Evolutionary conservation across 2,888 invertebrate species (phyloP), one percentile per base, ranked within the genome.

Genomic region (Mythimna pallens): DNA sequence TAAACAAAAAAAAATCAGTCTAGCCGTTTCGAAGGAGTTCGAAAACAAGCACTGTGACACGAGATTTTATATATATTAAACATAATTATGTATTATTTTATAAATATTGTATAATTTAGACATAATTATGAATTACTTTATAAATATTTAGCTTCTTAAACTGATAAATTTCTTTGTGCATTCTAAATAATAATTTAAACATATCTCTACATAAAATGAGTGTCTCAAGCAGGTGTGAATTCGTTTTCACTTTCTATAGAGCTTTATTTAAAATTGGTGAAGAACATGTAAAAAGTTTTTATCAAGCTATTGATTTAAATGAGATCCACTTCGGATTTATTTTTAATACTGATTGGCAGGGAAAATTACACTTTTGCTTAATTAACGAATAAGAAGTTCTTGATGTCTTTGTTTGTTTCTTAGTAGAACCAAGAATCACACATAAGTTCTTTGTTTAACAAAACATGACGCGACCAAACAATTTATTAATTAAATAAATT

Each of bases 231-330:
- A 50, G 30, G 20, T 69, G 12, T 47, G 14, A 55, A 50, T 14
- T 3, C 20, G 9, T 34, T 75, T 77, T 78, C 78, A 72, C 72
- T 76, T 72, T 76, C 30, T n/a, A 20, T 47, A 17, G 25, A 63
- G 36, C 20, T 71, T 63, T 30, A 30, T 30, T 43, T 59, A 65
- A 58, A 57, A 58, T 14, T 0, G 14, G 20, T 10, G 12, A 34
- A 64, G 50, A 25, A 34, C 3, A 20, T 43, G 1, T 30, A 36
- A 12, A 47, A 58, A n/a, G 3, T 17, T 34, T 69, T 9, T 20
- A 40, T 40, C 6, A 40, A 52, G 12, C n/a, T 7, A 55, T 17
- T 1, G 20, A 58, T 47, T 25, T 12, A 30, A 54, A 20, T 14
- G 12, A 30, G 14, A 40, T 9, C 22, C 2, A 20, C 12, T 40